Evolutionary conservation across 2,113 vertebrate species (phyloP), one percentile per base, ranked within the genome.

Genomic region (Istiophorus platypterus): DNA sequence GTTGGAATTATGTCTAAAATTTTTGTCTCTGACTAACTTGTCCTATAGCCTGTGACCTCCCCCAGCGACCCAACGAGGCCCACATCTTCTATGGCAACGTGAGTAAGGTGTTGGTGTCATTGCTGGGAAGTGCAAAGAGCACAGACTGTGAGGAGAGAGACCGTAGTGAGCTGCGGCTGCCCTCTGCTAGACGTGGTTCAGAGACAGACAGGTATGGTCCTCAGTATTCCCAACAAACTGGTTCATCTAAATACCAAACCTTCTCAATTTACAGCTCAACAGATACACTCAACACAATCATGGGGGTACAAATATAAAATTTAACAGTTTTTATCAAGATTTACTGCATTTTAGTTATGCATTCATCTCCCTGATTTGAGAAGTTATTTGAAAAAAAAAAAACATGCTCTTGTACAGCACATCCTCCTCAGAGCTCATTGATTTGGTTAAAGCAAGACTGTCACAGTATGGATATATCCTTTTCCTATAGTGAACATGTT

Each of bases 41-140:
- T 54, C 4, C 88, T 88, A 52, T 71, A 99, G 98, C 92, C 0
- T 97, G 87, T 79, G 97, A 98, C 88, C 91, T 98, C 62, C 97
- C 97, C 12, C 96, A 95, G 29, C 91, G 92, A 51, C 94, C 96
- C 54, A 97, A 95, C 72, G 96, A 98, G 78, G 91, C 96, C 49
- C 95, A 95, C 64, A 93, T 97, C 54, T 99, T 99, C 93, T 98
- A 96, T 76, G 93, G 95, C 79, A 97, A 93, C 77, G 95, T 99
- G 95, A 95, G 82, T 52, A 98, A 96, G 82, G 84, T 98, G 73
- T 88, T 94, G 31, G 93, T 99, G 77, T 96, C 94, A 13, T 89
- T 98, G 68, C 65, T 96, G 29, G 96, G 96, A 57, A 94, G 90
- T 75, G 80, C 91, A 27, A 88, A 85, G 41, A 73, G 72, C 18